Conservation (phyloP, 2,888 invertebrate genomes). For the Teleiodes luculella region DNA sequence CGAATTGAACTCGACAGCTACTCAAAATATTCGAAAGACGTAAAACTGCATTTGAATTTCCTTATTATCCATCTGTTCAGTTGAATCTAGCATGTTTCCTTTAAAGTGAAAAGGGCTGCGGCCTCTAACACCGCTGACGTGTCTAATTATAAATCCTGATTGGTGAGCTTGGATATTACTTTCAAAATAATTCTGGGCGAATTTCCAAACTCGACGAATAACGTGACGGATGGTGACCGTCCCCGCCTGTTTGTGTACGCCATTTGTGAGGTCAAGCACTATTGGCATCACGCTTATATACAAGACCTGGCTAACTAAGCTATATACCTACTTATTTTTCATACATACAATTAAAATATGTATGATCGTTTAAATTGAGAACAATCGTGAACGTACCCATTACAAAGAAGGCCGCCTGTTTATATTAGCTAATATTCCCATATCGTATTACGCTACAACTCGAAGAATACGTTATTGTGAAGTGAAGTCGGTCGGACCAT, state of each 20-base stretch:
- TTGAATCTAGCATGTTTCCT: background rate
- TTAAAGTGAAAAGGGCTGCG: background rate
- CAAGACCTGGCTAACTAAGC: background rate
- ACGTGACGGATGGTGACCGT: constrained; percentile 45
- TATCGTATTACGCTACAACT: background rate
- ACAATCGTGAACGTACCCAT: constrained; percentile 5
- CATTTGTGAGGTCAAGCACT: constrained; percentile 26
- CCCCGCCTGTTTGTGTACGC: constrained; percentile 33
- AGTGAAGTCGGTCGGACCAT: background rate
- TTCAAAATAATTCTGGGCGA: constrained; percentile 49
- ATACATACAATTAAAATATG: background rate
- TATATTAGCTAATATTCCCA: constrained; percentile 9
- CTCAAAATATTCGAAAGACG: too few species aligned
- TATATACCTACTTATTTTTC: background rate
- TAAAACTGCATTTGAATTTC: too few species aligned
- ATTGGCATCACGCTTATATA: too few species aligned
- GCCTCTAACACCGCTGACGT: constrained; percentile 14
- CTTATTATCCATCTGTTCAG: too few species aligned
- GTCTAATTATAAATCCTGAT: constrained; percentile 37
- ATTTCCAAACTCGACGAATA: constrained; percentile 47
- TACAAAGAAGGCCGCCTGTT: constrained; percentile 1
- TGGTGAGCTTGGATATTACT: constrained; percentile 33
- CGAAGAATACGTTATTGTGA: background rate
- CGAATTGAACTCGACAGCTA: too few species aligned
- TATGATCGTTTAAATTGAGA: background rate